Evolutionary conservation across 2,888 invertebrate species (phyloP), one percentile per base, ranked within the genome.

Genomic region (Phania funesta): DNA sequence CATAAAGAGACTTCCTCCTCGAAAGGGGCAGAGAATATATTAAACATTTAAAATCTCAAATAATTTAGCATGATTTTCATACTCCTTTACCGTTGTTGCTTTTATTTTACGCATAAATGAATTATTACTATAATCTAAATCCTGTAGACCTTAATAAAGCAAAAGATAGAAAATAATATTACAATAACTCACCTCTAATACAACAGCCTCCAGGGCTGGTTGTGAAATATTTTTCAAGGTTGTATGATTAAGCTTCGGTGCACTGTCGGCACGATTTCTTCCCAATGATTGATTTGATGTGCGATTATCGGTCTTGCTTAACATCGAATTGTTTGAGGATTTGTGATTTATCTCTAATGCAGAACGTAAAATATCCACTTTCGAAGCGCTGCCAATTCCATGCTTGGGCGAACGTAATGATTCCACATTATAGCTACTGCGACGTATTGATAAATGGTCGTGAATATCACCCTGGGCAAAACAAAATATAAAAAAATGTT

Each of bases 331-430:
- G 92, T 92, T 91, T 80, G 91, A 91, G 83, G 89, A 88, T 87
- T 91, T 91, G 87, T 93, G 93, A 88, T 93, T 94, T 85, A 95
- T 94, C 90, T 95, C 95, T 44, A 95, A 89, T 0, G 95, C 93
- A 18, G 95, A 95, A 83, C 94, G 93, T 4, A 95, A 91, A 62
- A 95, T 91, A 88, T 95, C 95, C 26, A 94, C 94, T 88, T 91
- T 91, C 32, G 91, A 91, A 44, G 92, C 91, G 85, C 92, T 92
- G 64, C 91, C 92, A 60, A 90, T 90, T 38, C 86, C 86, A 78
- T 86, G 87, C 74, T 84, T 84, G 18, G 91, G 88, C 73, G 88
- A 87, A 67, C 89, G 86, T 50, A 89, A 85, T 71, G 89, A 91
- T 80, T 91, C 91, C 38, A 91, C 91, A 82, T 91, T 91, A 85